phyloP scores from a whole-genome alignment of 2,797 vertebrate species.

The Hafferia zeledoni region DNA sequence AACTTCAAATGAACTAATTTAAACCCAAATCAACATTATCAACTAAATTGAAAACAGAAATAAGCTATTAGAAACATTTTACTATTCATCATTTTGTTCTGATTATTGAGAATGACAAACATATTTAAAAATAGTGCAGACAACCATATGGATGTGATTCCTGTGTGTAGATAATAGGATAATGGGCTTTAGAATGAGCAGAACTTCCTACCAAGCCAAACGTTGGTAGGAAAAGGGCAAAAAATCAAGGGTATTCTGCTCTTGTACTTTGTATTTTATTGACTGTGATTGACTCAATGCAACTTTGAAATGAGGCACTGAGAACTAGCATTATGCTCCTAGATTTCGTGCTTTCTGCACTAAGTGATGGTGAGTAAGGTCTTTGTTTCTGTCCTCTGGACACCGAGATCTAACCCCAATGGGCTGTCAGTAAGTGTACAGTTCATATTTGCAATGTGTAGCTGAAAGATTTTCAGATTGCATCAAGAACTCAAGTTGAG shows the following conservation, averaged over 20 bases:
- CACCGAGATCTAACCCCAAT: not conserved
- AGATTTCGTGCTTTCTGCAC: not conserved
- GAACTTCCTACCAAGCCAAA: not conserved
- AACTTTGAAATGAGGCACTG: not conserved
- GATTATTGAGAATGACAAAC: not conserved
- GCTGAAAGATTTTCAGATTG: not conserved
- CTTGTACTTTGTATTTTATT: not conserved
- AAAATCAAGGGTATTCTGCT: not conserved
- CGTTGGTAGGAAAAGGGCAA: not conserved
- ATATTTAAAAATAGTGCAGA: not conserved
- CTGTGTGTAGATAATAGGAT: not conserved
- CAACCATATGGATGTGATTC: not conserved
- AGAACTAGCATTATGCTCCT: not conserved
- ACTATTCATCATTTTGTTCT: not conserved
- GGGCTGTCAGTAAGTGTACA: not conserved
- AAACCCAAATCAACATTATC: not conserved
- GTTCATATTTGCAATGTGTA: not conserved
- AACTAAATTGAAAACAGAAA: not conserved
- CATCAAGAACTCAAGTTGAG: fast-evolving
- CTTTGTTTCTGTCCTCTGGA: not conserved
- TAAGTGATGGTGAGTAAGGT: fast-evolving
- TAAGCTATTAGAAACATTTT: not conserved
- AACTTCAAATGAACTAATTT: not conserved
- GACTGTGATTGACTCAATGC: not conserved
- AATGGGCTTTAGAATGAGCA: not conserved